Base-by-base conservation (phyloP, 2,888 invertebrate genomes). In the Anthoptus insignis region DNA sequence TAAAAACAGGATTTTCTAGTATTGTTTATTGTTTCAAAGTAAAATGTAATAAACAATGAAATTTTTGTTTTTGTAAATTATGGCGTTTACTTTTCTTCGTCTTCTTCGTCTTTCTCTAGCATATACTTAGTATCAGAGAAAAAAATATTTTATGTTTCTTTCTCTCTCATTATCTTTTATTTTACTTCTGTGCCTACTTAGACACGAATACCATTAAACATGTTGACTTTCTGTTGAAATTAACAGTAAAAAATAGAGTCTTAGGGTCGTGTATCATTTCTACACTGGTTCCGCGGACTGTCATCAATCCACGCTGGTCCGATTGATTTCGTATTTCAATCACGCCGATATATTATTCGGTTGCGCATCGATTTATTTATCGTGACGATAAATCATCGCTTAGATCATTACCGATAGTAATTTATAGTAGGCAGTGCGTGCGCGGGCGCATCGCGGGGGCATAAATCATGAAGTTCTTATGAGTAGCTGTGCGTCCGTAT, bases 351-450 rank as follows among this genome's bases (percentile, higher is more conserved):
- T 82, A 81, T 65, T 60, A 82, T 82, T 80, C 77, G 78, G 77
- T 69, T 78, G 78, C 77, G 77, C 80, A 84, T 84, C 81, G 87
- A 87, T 89, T 84, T 88, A 86, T 89, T 86, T 86, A 87, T 88
- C 81, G 84, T 81, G 79, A 81, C 78, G 78, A 91, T 91, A 90
- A 91, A 91, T 91, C 91, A 90, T 76, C 72, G 81, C 76, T 79
- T 79, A 81, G 89, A 89, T 90, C 90, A 89, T 90, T 90, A 88
- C 88, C 80, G 84, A 85, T 84, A 83, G 83, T 90, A 86, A 91
- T 90, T 89, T 90, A 91, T 89, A 85, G 87, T 83, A 84, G 82
- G 84, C 79, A 80, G 54, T 78, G 72, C 75, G 77, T 79, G 76
- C 77, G 73, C 77, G 74, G 74, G 77, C 76, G 75, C 74, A 73